These are phyloP conservation scores for Phylloscopus trochilus DNA, from an alignment of 2,113 vertebrate genomes.

Conservation along the genomic window DNA sequence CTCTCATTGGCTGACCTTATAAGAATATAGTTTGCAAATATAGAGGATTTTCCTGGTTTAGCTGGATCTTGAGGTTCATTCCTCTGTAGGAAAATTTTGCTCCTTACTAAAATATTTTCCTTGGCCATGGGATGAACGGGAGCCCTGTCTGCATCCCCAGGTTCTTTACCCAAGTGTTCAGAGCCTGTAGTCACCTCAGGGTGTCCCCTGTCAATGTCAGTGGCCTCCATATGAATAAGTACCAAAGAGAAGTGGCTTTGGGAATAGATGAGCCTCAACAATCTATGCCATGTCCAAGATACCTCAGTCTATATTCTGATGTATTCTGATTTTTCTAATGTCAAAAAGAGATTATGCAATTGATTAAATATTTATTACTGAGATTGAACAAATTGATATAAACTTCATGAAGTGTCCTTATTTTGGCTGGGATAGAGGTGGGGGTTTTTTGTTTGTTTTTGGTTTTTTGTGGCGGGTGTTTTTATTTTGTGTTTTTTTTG, in stretches of 20 bases:
- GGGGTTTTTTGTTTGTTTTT: no score
- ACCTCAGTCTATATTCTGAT: not conserved
- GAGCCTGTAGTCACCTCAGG: not conserved
- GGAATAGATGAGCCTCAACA: not conserved
- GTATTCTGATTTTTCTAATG: not conserved
- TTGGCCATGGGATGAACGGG: not conserved
- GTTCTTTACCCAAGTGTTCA: not conserved
- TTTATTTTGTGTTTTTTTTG: no score
- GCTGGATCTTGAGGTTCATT: not conserved
- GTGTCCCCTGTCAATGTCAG: not conserved
- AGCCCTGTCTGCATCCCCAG: not conserved
- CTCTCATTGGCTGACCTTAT: not conserved
- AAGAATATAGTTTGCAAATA: not conserved
- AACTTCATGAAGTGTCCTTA: not conserved
- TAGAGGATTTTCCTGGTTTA: not conserved
- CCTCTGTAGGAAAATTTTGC: not conserved
- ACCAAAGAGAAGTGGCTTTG: not conserved
- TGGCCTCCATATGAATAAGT: accelerated
- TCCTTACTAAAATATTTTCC: not conserved
- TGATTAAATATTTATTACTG: not conserved
- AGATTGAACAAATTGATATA: not conserved
- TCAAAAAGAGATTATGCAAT: not conserved
- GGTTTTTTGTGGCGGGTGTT: no score
- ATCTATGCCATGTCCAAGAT: not conserved
- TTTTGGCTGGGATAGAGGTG: not conserved